Conservation (phyloP, 2,888 invertebrate species). For the Orthosia cruda region DNA sequence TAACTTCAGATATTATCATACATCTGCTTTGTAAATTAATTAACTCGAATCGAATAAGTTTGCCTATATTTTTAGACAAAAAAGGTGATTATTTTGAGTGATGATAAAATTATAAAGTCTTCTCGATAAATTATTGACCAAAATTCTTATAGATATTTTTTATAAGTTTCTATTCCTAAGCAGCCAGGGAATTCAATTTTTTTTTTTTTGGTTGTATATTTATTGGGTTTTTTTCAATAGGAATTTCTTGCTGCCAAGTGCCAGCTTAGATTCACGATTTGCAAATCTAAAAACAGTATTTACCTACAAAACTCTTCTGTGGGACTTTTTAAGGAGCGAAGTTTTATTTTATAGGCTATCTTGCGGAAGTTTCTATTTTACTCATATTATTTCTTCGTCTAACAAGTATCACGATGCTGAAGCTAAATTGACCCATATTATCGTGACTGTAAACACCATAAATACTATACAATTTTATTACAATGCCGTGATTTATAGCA, state of each 20-base stretch:
- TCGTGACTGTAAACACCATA: conserved; percentile 23
- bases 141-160: neutral
- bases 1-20: conserved; percentile 2
- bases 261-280: neutral
- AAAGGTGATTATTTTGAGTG: neutral
- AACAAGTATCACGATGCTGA: conserved; percentile 10
- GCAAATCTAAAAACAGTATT: neutral
- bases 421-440: conserved; percentile 30
- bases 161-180: neutral
- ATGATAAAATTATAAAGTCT: neutral
- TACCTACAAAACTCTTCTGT: too few species aligned
- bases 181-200: neutral
- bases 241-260: neutral
- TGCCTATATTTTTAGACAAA: conserved; percentile 10
- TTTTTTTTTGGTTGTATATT: neutral
- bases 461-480: conserved; percentile 33
- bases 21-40: conserved; percentile 11
- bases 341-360: neutral
- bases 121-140: neutral
- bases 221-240: neutral
- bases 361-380: neutral
- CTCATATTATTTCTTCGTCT: neutral
- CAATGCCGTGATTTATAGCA: conserved; percentile 36
- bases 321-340: neutral
- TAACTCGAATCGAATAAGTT: neutral